Evolutionary conservation across 1,140 invertebrate species (phyloP).

Genomic region (Ceratina japonica): DNA sequence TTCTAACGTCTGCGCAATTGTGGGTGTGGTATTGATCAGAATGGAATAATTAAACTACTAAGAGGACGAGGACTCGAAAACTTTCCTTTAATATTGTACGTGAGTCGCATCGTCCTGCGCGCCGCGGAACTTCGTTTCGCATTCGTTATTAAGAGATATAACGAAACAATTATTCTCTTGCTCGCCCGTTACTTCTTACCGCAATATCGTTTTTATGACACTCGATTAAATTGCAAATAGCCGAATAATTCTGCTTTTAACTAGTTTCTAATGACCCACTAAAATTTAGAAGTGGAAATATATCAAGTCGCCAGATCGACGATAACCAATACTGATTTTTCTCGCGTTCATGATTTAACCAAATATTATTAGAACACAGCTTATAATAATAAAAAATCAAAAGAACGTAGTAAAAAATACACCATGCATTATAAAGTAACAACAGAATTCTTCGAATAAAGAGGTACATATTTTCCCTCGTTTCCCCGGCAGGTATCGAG

Average conservation of each 20-base stretch:
- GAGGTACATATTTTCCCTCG: neutral
- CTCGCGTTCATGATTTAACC: neutral
- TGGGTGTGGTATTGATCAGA: conserved; percentile 20
- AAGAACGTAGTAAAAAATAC: neutral
- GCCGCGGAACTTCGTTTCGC: neutral
- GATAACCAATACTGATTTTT: neutral
- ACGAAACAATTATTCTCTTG: neutral
- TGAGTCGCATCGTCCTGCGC: neutral
- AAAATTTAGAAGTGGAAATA: neutral
- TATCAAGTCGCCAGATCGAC: neutral
- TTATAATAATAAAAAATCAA: neutral
- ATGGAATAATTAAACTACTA: conserved; percentile 24
- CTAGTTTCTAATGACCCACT: neutral
- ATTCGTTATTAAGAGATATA: conserved; percentile 2
- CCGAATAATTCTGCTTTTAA: neutral
- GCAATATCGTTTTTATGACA: conserved; percentile 10
- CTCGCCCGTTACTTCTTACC: neutral
- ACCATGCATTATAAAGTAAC: too few species aligned
- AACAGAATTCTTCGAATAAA: too few species aligned
- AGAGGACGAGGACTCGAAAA: conserved; percentile 10
- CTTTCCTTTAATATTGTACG: conserved; percentile 19
- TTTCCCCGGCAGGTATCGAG: neutral
- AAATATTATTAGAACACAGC: neutral
- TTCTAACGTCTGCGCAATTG: conserved; percentile 21
- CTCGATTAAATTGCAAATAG: conserved; percentile 22